Evolutionary conservation across 2,797 vertebrate species (phyloP), one percentile per base, ranked within the genome.

Genomic region (Pelobates cultripes): DNA sequence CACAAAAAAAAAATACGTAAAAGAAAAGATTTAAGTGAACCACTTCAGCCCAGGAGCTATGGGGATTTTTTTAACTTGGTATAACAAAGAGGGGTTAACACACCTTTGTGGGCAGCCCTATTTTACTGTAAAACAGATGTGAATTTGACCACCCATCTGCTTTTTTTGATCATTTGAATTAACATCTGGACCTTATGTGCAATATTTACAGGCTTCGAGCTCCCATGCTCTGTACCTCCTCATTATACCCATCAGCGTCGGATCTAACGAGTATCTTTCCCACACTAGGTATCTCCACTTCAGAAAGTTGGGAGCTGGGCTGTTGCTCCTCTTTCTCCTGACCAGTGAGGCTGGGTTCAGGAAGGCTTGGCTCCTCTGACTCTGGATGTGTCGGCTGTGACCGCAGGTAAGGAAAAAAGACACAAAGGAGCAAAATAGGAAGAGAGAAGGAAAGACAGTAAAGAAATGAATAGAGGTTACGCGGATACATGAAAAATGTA

Each of bases 281-380:
- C 90, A 99, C 97, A 77, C 96, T 97, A 81, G 97, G 97, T 84
- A 99, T 99, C 87, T 99, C 97, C 83, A 99, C 96, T 85, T 98
- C 97, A 0, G 96, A 97, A 77, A 98, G 92, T 90, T 93, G 96
- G 42, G 94, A 95, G 85, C 93, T 92, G 43, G 88, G 75, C 28
- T 84, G 94, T 82, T 88, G 87, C 84, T 88, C 88, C 86, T 74
- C 87, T 89, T 76, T 84, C 86, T 47, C 80, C 80, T 84, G 83
- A 70, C 14, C 89, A 86, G 14, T 53, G 85, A 0, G 88, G 85
- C n/a, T 84, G 90, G 12, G 90, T 93, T 64, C 86, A 0, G 88
- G 84, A 13, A 85, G 90, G 8, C 91, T 93, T 87, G 89, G 87
- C 90, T 91, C 90, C 85, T 87, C 87, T 75, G 90, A 77, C 66